Evolutionary conservation across 1,140 invertebrate genomes (phyloP), one percentile per base, ranked within the genome.

Genomic region (Drosophila suzukii): DNA sequence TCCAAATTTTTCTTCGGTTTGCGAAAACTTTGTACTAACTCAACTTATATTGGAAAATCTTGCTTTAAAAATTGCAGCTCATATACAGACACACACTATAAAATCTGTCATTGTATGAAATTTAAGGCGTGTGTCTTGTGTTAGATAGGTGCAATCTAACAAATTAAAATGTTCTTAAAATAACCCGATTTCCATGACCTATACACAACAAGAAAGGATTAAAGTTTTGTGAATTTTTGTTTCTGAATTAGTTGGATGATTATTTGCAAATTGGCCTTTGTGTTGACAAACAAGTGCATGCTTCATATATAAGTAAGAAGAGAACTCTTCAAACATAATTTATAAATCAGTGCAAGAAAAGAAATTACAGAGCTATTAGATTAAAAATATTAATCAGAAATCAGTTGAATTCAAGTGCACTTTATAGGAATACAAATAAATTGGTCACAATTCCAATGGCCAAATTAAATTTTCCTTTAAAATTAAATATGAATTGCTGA

Each of bases 181-280:
- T 6, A n/a, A 24, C 50, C 24, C 7, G 0, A 55, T 11, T 47
- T 57, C 54, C 32, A 34, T 55, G 32, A 44, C 47, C 39, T 27
- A n/a, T 36, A 39, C 2, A 34, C 0, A 61, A 50, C 46, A 60
- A 49, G 78, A 39, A 39, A 63, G 39, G 57, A 59, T 75, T 54
- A 78, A 75, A 70, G 49, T 68, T 75, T 74, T 84, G 84, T 81
- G 67, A 89, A 74, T 78, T 88, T 90, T 91, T 80, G 73, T 91
- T 91, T 92, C 75, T 74, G 85, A 84, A 91, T 92, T 92, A 92
- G 91, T 91, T 91, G 86, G 90, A 91, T 92, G 91, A 92, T 92
- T 92, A 91, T 91, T 91, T 92, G 90, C 81, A 91, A 88, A 91
- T 92, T 91, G 91, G 91, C 91, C 91, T 92, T 92, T 92, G 90